phyloP scores from a whole-genome alignment of 2,888 invertebrate genomes.

The Clitarchus hookeri region DNA sequence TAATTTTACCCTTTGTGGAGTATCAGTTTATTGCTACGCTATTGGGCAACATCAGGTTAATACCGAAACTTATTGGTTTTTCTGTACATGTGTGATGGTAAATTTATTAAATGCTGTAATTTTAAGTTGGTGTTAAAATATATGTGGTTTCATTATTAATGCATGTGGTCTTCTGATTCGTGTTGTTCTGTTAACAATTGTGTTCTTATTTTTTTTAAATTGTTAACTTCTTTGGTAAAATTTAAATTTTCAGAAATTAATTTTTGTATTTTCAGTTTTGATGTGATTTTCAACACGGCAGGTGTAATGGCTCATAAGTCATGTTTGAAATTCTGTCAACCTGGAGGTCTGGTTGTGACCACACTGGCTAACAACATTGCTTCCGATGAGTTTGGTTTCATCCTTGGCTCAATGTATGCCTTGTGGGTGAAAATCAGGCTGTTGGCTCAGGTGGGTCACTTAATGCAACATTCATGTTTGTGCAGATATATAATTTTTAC shows the following conservation, averaged over 20 bases:
- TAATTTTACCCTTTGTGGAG: no score
- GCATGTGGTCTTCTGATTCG: no score
- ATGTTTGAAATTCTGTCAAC: conserved; percentile 51
- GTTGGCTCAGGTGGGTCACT: not conserved
- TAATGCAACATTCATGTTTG: not conserved
- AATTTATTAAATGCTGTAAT: no score
- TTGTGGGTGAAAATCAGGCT: conserved; percentile 48
- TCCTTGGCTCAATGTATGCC: conserved; percentile 57
- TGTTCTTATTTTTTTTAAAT: not conserved
- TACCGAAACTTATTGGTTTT: no score
- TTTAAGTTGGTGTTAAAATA: no score
- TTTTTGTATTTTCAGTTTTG: conserved; percentile 51
- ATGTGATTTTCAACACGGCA: conserved; percentile 59
- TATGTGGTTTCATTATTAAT: no score
- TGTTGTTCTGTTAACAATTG: no score
- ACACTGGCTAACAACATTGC: conserved; percentile 57
- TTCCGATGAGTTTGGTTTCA: conserved; percentile 60
- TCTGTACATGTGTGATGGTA: no score
- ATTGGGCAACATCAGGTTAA: no score
- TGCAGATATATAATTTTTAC: no score
- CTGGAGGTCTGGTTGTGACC: conserved; percentile 57
- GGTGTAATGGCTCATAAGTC: conserved; percentile 52
- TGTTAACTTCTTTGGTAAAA: not conserved
- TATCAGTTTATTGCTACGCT: no score
- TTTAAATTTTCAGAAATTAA: no score